Evolutionary conservation across 2,888 invertebrate species (phyloP).

Genomic region (Auanema freiburgensis): DNA sequence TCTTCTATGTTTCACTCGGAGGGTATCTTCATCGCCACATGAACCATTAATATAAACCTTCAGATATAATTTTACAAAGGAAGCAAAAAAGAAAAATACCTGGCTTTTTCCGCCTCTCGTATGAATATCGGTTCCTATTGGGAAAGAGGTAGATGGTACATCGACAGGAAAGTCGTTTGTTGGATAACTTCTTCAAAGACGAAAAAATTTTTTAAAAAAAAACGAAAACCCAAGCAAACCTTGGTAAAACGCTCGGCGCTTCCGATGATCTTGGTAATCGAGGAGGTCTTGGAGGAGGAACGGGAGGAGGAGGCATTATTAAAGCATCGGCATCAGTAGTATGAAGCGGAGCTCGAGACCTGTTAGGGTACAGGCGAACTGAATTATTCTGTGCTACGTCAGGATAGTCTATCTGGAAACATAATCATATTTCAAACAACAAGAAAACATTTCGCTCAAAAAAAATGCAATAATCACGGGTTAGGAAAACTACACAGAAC

Average conservation of each 20-base stretch:
- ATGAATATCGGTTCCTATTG: slow-evolving; percentile 11
- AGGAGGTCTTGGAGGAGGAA: slow-evolving; percentile 35
- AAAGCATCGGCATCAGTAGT: slow-evolving; percentile 24
- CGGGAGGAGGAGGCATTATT: slow-evolving; percentile 41
- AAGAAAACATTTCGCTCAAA: neutral
- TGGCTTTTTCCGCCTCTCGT: slow-evolving; percentile 20
- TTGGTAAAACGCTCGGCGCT: slow-evolving; percentile 40
- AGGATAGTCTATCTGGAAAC: slow-evolving; percentile 50
- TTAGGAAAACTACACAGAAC: neutral
- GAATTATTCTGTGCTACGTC: slow-evolving; percentile 38
- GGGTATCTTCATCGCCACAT: slow-evolving; percentile 46
- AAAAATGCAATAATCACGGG: neutral
- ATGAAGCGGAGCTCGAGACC: slow-evolving; percentile 5
- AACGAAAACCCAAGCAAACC: neutral
- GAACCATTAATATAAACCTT: slow-evolving; percentile 42
- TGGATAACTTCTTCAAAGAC: slow-evolving; percentile 32
- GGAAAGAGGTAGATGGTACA: slow-evolving; percentile 42
- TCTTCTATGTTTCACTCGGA: slow-evolving; percentile 47
- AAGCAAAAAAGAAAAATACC: slow-evolving; percentile 6
- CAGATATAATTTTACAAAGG: neutral
- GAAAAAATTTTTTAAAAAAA: neutral
- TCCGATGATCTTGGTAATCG: slow-evolving; percentile 33
- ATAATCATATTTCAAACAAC: neutral
- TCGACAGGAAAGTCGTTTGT: slow-evolving; percentile 43
- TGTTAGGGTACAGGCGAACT: slow-evolving; percentile 17